Percentiles rank a stretch among this genome's conserved stretches.
Conservation (phyloP, 2,113 vertebrate species). For the Rhabdomys dilectus region DNA sequence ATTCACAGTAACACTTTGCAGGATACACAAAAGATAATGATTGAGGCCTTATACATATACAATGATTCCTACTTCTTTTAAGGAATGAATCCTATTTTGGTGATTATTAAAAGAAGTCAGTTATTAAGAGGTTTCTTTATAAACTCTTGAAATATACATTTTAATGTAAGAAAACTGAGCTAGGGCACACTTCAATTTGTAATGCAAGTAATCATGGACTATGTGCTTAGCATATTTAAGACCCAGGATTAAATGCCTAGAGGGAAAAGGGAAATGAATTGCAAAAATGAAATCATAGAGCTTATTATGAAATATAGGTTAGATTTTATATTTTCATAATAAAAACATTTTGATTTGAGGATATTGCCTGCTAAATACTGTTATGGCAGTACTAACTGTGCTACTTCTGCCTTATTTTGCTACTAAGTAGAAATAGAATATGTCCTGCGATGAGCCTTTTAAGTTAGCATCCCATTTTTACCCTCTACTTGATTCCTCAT, state of each 20-base stretch:
- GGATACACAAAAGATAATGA: not conserved
- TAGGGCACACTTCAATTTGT: rapidly evolving
- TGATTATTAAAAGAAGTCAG: not conserved
- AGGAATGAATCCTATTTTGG: not conserved
- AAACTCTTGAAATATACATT: not conserved
- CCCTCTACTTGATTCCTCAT: not conserved
- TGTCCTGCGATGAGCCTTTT: not conserved
- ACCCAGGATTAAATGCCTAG: no score
- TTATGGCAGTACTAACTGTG: not conserved
- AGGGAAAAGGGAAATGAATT: not conserved
- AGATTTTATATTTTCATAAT: not conserved
- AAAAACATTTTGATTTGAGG: not conserved
- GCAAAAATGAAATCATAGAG: not conserved
- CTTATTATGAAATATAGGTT: not conserved
- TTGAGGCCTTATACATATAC: rapidly evolving
- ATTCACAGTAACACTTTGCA: not conserved
- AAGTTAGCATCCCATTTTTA: no score
- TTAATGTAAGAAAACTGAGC: not conserved
- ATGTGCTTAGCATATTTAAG: not conserved
- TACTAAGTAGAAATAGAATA: not conserved
- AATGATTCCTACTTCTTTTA: not conserved
- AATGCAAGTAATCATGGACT: not conserved
- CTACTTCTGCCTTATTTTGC: not conserved
- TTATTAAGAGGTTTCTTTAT: not conserved
- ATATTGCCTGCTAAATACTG: not conserved